These are phyloP conservation scores for Corticium candelabrum DNA, from an alignment of 37 sponge, comb jelly and placozoan genomes.

Conservation along the genomic window DNA sequence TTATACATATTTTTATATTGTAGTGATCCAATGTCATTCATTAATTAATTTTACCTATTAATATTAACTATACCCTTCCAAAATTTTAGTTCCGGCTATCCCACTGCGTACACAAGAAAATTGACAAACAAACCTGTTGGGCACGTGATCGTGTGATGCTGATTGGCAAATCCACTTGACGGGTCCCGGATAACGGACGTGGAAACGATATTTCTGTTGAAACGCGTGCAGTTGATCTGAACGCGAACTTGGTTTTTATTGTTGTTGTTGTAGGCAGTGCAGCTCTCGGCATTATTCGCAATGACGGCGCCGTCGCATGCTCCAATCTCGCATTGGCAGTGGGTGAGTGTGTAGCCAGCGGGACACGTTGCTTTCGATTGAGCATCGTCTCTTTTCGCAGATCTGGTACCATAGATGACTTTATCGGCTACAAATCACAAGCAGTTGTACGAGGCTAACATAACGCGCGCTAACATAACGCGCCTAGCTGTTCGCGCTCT, in stretches of 20 bases:
- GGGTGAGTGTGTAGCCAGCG: not conserved
- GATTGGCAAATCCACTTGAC: not conserved
- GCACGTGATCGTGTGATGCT: not conserved
- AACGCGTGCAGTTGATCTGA: not conserved
- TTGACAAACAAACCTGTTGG: not conserved
- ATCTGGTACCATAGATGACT: not conserved
- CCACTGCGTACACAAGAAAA: not conserved
- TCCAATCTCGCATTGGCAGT: not conserved
- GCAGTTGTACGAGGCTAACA: too few relatives aligned
- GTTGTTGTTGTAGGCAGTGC: not conserved
- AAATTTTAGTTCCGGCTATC: too few relatives aligned
- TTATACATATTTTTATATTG: too few relatives aligned
- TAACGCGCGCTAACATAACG: not conserved
- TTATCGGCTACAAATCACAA: not conserved
- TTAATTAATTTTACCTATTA: too few relatives aligned
- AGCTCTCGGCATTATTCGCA: not conserved
- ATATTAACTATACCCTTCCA: too few relatives aligned
- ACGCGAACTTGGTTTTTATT: not conserved
- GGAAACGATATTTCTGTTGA: not conserved
- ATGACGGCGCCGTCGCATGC: not conserved
- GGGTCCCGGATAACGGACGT: not conserved
- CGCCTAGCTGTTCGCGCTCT: too few relatives aligned
- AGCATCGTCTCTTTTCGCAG: not conserved
- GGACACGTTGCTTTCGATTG: not conserved
- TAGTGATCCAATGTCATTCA: too few relatives aligned